A percentile compares a stretch with the other conserved stretches of the same genome.
Conservation (phyloP, 1,140 invertebrate species). For the Leptopilina clavipes region DNA sequence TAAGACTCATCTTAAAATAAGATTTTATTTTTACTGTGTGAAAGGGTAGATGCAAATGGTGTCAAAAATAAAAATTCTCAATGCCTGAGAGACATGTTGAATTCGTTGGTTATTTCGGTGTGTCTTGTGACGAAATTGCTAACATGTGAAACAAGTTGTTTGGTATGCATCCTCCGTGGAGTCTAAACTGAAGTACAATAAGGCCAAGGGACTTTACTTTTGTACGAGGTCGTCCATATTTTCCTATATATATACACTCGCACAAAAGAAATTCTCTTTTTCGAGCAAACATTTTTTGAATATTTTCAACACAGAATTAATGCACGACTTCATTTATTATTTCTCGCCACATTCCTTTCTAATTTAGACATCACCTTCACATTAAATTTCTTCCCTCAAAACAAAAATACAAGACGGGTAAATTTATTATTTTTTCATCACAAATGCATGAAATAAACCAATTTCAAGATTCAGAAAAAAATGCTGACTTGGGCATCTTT, state of each 20-base stretch:
- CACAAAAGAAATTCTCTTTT: not conserved
- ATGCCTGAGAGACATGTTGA: not conserved
- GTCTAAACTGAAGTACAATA: slow-evolving; percentile 48
- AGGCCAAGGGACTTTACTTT: slow-evolving; percentile 13
- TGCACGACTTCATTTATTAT: not conserved
- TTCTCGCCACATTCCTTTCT: too few relatives aligned
- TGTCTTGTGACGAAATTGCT: slow-evolving; percentile 61
- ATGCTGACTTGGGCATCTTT: not conserved
- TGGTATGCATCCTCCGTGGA: slow-evolving; percentile 60
- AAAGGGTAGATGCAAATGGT: too few relatives aligned
- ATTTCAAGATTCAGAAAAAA: not conserved
- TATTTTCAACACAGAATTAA: not conserved
- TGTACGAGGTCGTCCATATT: not conserved
- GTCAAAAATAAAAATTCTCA: not conserved
- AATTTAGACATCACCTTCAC: too few relatives aligned
- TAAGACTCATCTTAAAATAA: too few relatives aligned
- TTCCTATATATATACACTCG: not conserved
- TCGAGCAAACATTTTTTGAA: not conserved
- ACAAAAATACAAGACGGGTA: too few relatives aligned
- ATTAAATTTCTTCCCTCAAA: too few relatives aligned
- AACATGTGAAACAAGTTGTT: slow-evolving; percentile 56
- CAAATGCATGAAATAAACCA: too few relatives aligned
- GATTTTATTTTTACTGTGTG: too few relatives aligned
- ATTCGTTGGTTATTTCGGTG: slow-evolving; percentile 15
- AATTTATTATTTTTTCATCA: too few relatives aligned